Evolutionary conservation across 2,113 vertebrate genomes (phyloP), one percentile per base, ranked within the genome.

Genomic region (Hassar affinis): DNA sequence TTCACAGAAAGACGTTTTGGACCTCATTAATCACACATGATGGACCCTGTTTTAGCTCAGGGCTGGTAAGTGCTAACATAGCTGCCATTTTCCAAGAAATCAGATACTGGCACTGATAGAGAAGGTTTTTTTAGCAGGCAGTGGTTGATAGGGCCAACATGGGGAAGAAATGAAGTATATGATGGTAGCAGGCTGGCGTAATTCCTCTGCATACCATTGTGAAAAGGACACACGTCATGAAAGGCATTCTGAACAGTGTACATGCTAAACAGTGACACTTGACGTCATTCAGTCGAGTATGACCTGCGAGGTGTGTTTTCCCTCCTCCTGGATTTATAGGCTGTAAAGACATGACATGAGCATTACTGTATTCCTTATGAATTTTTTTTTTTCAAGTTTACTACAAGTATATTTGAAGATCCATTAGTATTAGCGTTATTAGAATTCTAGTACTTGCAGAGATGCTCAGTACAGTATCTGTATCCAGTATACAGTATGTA

Each of bases 51-150:
- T 87, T 85, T 68, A 82, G 83, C 71, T 77, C 64, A 61, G 56
- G 66, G 76, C 56, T 78, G 42, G 12, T 18, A 84, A 80, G 66
- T 62, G 83, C 77, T 79, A 80, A 84, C 72, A 79, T 74, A 84
- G 77, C 66, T n/a, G 1, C 45, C 10, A 22, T 84, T 82, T 84
- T 81, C 64, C 30, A 27, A 49, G 72, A 62, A 81, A 56, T 52
- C 14, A 35, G 79, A 80, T 77, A 47, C 64, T 78, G 72, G 56
- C 52, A 25, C 33, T 56, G 78, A 81, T 79, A 25, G n/a, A 17
- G 22, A 27, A 68, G 49, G 22, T 35, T 49, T 51, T 71, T 83
- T 45, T 81, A 64, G 74, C 45, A 64, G 66, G 25, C 69, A 12
- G 47, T 66, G 75, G 49, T 42, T 76, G 42, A 51, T 42, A 20